phyloP scores from a whole-genome alignment of 2,797 vertebrate genomes.

The Ambastaia sidthimunki region DNA sequence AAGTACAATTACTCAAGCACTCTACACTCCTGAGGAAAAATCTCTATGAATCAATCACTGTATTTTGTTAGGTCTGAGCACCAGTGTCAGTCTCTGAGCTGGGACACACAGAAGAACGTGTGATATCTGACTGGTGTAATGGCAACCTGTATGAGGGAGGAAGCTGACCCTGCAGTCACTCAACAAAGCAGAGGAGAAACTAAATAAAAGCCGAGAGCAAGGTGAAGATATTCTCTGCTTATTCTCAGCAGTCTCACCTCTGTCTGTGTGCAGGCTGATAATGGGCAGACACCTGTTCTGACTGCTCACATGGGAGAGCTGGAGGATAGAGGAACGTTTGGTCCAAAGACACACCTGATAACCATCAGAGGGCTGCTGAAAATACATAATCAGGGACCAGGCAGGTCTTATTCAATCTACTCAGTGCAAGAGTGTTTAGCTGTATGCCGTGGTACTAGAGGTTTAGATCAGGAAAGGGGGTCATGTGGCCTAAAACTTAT shows the following conservation, averaged over 20 bases:
- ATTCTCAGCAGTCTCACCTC: constrained; percentile 37
- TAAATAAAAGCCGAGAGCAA: constrained; percentile 56
- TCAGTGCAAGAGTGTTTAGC: neutral
- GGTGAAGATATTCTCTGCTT: constrained; percentile 45
- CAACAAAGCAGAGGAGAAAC: constrained; percentile 62
- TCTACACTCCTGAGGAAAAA: constrained; percentile 13
- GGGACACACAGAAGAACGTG: constrained; percentile 22
- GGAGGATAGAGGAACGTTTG: constrained; percentile 26
- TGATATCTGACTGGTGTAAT: constrained; percentile 56
- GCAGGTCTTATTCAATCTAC: neutral
- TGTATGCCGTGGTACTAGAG: neutral
- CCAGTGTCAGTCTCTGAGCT: constrained; percentile 14
- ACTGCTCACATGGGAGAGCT: constrained; percentile 1
- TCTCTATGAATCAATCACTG: constrained; percentile 35
- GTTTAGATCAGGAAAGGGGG: neutral
- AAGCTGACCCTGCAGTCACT: constrained; percentile 69
- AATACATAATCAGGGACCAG: neutral
- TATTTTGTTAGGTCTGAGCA: constrained; percentile 14
- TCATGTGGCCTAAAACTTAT: too few species aligned
- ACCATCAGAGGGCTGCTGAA: constrained; percentile 26
- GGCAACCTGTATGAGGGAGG: constrained; percentile 50
- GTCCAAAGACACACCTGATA: constrained; percentile 48
- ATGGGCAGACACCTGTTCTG: constrained; percentile 26
- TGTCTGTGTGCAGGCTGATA: constrained; percentile 38
- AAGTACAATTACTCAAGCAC: neutral